Evolutionary conservation across 2,113 vertebrate genomes (phyloP), one percentile per base, ranked within the genome.

Genomic region (Orthonyx spaldingii): DNA sequence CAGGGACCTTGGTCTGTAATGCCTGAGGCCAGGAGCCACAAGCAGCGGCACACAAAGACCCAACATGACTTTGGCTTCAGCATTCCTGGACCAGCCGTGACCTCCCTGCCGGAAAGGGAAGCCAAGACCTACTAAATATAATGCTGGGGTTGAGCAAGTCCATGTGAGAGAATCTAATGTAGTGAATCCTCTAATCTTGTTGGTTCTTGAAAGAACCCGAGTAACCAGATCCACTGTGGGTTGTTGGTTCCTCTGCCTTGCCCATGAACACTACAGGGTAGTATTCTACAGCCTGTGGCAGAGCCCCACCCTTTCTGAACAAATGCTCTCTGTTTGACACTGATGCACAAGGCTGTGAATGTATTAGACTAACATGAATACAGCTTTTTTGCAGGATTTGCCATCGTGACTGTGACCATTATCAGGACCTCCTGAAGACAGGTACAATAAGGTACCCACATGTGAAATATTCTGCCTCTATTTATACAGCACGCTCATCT

Each of bases 1-100:
- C 59, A 57, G 86, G 42, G 50, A 59, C 83, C 41, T 85, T 23
- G 37, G 33, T 82, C 49, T 56, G 44, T 23, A 82, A 63, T 3
- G 7, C 33, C 33, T 17, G 4, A 59, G 33, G 56, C 46, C 56
- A 44, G n/a, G 1, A 69, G 65, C 63, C 23, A 55, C 0, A 0
- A 87, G 33, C 35, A 92, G 32, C 0, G 0, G 59, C 72, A 57
- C 26, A 84, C 10, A 22, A 41, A 37, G n/a, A n/a, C 42, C 30
- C 44, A 89, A 13, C 8, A 28, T 0, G 1, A 46, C 23, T 89
- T 77, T 41, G 14, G 46, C 35, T n/a, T 18, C 69, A 47, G 41
- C 1, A 4, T 27, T 92, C 19, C 63, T 1, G 4, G 59, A 60
- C 12, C 55, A 86, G 37, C 26, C 26, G 2, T 39, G 39, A 56